Conservation (phyloP, 2,113 vertebrate species). For the Daboia siamensis region DNA sequence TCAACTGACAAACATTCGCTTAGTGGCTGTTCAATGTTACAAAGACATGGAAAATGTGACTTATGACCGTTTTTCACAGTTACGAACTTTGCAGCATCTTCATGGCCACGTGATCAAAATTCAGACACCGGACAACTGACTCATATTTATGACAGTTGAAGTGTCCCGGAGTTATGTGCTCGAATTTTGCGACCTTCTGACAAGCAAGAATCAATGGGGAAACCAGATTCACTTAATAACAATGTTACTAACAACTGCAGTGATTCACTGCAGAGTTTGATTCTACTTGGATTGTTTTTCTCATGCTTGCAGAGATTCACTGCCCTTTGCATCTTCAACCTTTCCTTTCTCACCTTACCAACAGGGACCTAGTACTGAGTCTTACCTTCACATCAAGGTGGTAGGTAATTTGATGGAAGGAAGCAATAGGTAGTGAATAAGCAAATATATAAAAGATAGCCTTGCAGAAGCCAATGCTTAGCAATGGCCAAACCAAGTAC, state of each 20-base stretch:
- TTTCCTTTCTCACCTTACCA: background rate
- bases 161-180: background rate
- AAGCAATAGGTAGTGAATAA: background rate
- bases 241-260: background rate
- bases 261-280: background rate
- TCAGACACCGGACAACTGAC: background rate
- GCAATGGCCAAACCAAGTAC: conserved; percentile 8
- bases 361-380: background rate
- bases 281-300: background rate
- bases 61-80: background rate
- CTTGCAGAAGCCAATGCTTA: conserved; percentile 23
- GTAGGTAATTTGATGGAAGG: background rate
- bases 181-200: background rate
- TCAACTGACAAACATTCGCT: background rate
- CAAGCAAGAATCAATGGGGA: background rate
- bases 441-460: conserved; percentile 26
- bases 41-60: background rate
- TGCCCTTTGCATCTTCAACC: background rate
- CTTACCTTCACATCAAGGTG: background rate
- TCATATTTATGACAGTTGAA: background rate
- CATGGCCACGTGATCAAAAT: background rate
- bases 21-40: background rate
- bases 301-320: background rate
- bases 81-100: background rate
- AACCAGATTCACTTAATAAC: background rate